A percentile compares a stretch with the other conserved stretches of the same genome.
Evolutionary conservation across 2,888 invertebrate genomes (phyloP).

Genomic region (Drosophila setosimentum): DNA sequence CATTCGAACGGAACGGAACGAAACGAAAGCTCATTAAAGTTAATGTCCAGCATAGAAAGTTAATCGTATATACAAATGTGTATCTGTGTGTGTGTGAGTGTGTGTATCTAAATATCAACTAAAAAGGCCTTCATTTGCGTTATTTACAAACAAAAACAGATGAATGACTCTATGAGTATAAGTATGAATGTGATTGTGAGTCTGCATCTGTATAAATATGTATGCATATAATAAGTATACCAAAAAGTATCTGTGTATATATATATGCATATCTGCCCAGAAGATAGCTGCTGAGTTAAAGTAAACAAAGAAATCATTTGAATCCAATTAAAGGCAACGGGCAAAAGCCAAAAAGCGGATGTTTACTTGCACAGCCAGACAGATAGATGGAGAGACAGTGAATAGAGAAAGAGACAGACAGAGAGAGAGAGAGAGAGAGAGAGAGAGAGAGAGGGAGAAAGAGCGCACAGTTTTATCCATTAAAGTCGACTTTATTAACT

Average conservation of each 20-base stretch:
- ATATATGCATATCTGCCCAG: constrained; percentile 22
- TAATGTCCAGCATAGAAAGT: constrained; percentile 52
- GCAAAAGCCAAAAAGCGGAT: constrained; percentile 47
- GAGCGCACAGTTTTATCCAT: constrained; percentile 39
- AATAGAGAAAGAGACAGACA: not conserved
- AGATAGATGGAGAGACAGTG: not conserved
- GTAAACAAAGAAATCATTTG: constrained; percentile 76
- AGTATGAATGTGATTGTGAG: constrained; percentile 1
- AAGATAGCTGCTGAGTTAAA: constrained; percentile 24
- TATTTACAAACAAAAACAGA: constrained; percentile 68
- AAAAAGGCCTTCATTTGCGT: constrained; percentile 57
- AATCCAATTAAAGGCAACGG: constrained; percentile 36
- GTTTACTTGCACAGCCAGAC: constrained; percentile 52
- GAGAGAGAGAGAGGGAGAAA: not conserved
- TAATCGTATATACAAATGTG: constrained; percentile 20
- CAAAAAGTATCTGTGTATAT: constrained; percentile 9
- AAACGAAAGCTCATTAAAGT: constrained; percentile 71
- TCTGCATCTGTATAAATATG: constrained; percentile 38
- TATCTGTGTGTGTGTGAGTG: not conserved
- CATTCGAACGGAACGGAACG: constrained; percentile 39
- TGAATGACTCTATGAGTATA: constrained; percentile 23
- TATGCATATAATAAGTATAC: constrained; percentile 31
- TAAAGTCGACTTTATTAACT: constrained; percentile 56
- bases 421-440: not conserved
- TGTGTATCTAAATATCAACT: constrained; percentile 29